Conservation (phyloP, 2,888 invertebrate species). For the Autographa pulchrina region DNA sequence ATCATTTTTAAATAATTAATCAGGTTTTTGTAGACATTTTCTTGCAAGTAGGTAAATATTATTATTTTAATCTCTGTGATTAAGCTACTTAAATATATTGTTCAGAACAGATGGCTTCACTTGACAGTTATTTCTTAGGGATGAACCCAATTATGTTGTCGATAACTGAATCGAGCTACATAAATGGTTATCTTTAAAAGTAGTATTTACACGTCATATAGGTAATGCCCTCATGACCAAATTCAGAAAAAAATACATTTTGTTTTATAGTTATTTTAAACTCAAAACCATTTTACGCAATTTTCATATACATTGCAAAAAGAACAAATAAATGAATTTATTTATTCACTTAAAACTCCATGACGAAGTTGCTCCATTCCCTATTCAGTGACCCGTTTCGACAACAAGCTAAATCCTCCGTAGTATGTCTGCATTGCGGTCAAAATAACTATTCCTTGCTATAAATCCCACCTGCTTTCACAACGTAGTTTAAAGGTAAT, state of each 20-base stretch:
- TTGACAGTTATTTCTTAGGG: neutral
- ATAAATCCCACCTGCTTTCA: constrained; percentile 16
- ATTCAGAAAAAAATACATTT: neutral
- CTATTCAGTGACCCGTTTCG: constrained; percentile 37
- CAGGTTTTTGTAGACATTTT: neutral
- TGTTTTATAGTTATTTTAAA: no score
- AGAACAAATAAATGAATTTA: neutral
- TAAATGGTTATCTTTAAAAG: neutral
- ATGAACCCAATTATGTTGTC: neutral
- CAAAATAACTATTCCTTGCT: constrained; percentile 22
- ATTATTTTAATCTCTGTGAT: neutral
- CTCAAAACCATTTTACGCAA: no score
- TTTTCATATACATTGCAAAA: constrained; percentile 5
- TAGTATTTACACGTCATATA: neutral
- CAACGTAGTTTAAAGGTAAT: constrained; percentile 21
- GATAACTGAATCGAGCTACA: neutral
- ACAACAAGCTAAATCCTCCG: constrained; percentile 14
- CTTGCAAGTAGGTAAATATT: constrained; percentile 2
- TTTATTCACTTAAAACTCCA: neutral
- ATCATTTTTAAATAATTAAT: neutral
- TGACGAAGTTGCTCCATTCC: constrained; percentile 1
- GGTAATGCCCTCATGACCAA: neutral
- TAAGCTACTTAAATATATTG: neutral
- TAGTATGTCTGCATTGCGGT: constrained; percentile 42
- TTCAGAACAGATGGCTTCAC: neutral